Percentiles rank a stretch among this genome's conserved stretches.
Conservation (phyloP, 2,113 vertebrate genomes). For the Thalassoma bifasciatum region DNA sequence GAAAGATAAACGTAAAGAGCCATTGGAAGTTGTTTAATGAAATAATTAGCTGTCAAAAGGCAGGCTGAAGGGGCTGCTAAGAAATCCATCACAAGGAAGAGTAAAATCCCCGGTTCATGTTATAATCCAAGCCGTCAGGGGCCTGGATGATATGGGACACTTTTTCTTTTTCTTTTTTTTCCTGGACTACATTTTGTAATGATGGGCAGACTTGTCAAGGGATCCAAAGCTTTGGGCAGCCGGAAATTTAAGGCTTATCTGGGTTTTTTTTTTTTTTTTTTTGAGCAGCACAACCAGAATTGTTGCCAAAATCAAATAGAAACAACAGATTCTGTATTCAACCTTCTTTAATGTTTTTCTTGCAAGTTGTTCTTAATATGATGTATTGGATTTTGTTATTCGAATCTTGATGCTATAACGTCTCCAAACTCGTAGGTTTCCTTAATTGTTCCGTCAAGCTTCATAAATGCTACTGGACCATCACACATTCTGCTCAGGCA, state of each 20-base stretch:
- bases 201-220: conserved; percentile 67
- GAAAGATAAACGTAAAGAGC: conserved; percentile 67
- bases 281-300: conserved; percentile 24
- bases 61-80: conserved; percentile 56
- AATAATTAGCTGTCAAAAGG: conserved; percentile 82
- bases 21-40: conserved; percentile 68
- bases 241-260: conserved; percentile 50
- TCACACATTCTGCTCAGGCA: conserved; percentile 29
- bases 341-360: conserved; percentile 15
- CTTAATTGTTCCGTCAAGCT: conserved; percentile 9
- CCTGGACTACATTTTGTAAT: conserved; percentile 57
- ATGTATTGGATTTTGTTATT: not conserved
- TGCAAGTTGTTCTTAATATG: not conserved
- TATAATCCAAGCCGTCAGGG: conserved; percentile 69
- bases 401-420: not conserved
- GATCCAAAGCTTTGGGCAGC: conserved; percentile 61
- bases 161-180: too few species aligned
- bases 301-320: conserved; percentile 27
- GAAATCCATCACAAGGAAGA: conserved; percentile 74
- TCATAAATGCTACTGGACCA: conserved; percentile 18
- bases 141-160: conserved; percentile 54
- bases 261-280: too few species aligned
- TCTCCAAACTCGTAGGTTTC: conserved; percentile 12
- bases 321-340: conserved; percentile 6
- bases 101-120: conserved; percentile 72